These are phyloP conservation scores for Pheucticus melanocephalus DNA, from an alignment of 2,113 vertebrate genomes.

Conservation along the genomic window DNA sequence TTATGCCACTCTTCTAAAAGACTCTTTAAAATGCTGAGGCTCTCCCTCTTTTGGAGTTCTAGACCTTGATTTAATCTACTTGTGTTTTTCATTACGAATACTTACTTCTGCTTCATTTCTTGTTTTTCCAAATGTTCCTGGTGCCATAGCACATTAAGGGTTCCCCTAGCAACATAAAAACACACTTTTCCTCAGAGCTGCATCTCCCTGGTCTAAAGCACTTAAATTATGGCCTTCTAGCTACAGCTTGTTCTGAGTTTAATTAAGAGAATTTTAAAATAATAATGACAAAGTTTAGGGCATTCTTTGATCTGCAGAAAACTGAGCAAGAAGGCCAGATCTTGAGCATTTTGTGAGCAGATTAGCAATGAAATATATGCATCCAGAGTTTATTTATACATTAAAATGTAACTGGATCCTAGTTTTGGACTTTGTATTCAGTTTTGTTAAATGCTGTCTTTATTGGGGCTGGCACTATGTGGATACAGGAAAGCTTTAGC, in stretches of 20 bases:
- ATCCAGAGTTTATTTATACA: background rate
- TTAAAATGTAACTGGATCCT: background rate
- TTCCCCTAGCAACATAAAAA: slow-evolving; percentile 65
- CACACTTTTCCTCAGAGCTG: slow-evolving; percentile 29
- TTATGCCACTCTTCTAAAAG: background rate
- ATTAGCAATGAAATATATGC: background rate
- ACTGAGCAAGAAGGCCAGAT: background rate
- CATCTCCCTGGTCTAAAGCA: background rate
- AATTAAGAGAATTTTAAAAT: slow-evolving; percentile 44
- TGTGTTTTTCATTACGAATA: background rate
- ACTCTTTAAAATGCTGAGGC: background rate
- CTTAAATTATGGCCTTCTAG: slow-evolving; percentile 48
- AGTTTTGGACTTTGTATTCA: background rate
- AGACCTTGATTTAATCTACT: background rate
- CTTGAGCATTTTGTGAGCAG: background rate
- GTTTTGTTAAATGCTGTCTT: background rate
- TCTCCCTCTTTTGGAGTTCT: background rate
- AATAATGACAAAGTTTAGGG: background rate
- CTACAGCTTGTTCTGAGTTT: slow-evolving; percentile 27
- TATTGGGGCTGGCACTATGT: background rate
- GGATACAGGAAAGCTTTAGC: background rate
- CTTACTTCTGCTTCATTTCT: background rate
- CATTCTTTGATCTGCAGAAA: background rate
- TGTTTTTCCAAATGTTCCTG: slow-evolving; percentile 28
- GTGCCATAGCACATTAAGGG: slow-evolving; percentile 31